Conservation (phyloP, 2,888 invertebrate species). For the Volucella bombylans region DNA sequence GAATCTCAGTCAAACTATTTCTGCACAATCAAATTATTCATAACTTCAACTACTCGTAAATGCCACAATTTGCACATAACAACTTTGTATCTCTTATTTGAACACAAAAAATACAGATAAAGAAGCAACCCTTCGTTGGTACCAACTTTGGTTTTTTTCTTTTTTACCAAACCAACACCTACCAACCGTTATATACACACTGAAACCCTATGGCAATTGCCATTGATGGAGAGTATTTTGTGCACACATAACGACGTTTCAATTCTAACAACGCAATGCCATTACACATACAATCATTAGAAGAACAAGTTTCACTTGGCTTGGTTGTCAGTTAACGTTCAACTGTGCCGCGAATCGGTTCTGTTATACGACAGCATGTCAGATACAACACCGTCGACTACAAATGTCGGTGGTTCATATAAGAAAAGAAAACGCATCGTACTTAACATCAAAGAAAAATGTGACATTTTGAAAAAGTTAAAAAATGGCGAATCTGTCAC, state of each 20-base stretch:
- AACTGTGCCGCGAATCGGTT: constrained; percentile 36
- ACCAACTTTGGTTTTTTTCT: no score
- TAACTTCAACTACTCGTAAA: no score
- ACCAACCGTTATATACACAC: no score
- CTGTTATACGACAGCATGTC: constrained; percentile 13
- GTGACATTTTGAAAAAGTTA: constrained; percentile 40
- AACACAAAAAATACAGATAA: no score
- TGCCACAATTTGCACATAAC: no score
- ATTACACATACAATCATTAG: constrained; percentile 6
- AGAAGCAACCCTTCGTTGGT: no score
- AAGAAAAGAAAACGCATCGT: constrained; percentile 32
- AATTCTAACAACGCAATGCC: constrained; percentile 36
- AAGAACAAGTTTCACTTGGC: not conserved
- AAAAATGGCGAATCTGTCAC: constrained; percentile 11
- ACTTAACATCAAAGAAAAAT: constrained; percentile 51
- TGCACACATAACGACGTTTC: constrained; percentile 40
- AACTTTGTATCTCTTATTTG: no score
- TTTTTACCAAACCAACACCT: no score
- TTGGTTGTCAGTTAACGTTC: constrained; percentile 24
- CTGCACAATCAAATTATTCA: no score
- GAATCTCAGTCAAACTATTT: no score
- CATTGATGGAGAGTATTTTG: not conserved
- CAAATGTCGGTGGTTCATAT: not conserved
- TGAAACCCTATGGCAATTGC: not conserved
- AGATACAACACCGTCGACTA: not conserved